A percentile compares a stretch with the other conserved stretches of the same genome.
phyloP scores from a whole-genome alignment of 1,140 invertebrate species.

The Homarus americanus region DNA sequence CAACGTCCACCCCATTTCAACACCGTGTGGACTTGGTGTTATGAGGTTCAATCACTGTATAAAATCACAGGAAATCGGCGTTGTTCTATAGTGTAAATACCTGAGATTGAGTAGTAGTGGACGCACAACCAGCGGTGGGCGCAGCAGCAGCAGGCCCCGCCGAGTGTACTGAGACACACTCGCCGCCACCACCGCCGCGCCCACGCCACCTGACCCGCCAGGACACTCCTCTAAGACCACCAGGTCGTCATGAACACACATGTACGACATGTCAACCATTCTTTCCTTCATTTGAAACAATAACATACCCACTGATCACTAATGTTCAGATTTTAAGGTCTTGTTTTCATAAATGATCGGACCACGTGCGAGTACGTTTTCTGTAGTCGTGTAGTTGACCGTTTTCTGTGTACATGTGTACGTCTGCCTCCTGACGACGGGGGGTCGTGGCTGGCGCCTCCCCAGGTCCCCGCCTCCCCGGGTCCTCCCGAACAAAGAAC shows the following conservation, averaged over 20 bases:
- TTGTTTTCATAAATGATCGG: conserved; percentile 66
- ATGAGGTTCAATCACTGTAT: neutral
- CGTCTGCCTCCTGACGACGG: conserved; percentile 62
- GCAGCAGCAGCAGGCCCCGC: conserved; percentile 65
- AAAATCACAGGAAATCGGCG: neutral
- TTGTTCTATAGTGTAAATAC: conserved; percentile 6
- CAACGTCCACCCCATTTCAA: neutral
- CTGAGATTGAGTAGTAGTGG: conserved; percentile 32
- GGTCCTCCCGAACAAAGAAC: conserved; percentile 58
- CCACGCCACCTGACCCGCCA: conserved; percentile 46
- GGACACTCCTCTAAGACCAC: conserved; percentile 11
- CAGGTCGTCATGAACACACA: neutral
- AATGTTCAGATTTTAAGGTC: conserved; percentile 26
- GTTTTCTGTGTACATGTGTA: conserved; percentile 47
- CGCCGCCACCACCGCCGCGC: conserved; percentile 33
- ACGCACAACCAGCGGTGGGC: conserved; percentile 44
- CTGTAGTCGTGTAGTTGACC: conserved; percentile 11
- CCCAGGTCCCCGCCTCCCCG: conserved; percentile 5
- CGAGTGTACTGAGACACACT: conserved; percentile 59
- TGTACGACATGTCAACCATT: neutral
- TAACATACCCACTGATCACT: conserved; percentile 27
- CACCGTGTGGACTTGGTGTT: neutral
- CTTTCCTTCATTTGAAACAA: conserved; percentile 34
- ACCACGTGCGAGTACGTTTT: conserved; percentile 68
- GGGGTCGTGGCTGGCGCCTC: conserved; percentile 49